These are phyloP conservation scores for Atta cephalotes DNA, from an alignment of 1,140 invertebrate genomes.

Conservation along the genomic window DNA sequence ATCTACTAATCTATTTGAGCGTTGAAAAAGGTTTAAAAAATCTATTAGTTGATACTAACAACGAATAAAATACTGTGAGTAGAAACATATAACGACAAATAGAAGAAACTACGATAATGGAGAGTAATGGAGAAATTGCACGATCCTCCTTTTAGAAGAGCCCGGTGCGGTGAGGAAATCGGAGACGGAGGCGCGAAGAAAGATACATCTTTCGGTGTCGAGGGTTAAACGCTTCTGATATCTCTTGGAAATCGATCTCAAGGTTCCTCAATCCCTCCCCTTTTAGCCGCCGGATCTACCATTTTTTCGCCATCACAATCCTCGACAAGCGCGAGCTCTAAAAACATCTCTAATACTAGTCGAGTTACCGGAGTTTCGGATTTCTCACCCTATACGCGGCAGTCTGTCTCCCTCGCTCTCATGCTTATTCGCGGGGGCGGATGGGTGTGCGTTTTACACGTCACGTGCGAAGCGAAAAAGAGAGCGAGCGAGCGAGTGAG, in stretches of 20 bases:
- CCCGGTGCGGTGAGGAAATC: background rate
- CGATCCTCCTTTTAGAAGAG: background rate
- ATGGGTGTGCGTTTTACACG: background rate
- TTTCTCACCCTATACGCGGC: background rate
- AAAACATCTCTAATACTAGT: slow-evolving; percentile 10
- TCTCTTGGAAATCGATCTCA: slow-evolving; percentile 1
- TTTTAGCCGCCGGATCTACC: background rate
- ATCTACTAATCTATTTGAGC: too few species aligned
- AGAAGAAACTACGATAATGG: background rate
- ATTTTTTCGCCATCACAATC: slow-evolving; percentile 34
- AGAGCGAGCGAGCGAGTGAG: slow-evolving; percentile 19
- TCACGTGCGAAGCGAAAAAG: slow-evolving; percentile 40
- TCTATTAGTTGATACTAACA: background rate
- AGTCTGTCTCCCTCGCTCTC: background rate
- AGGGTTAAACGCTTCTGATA: slow-evolving; percentile 32
- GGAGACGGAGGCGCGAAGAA: slow-evolving; percentile 6
- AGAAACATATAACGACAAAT: background rate
- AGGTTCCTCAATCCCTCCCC: background rate
- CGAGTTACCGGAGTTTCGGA: slow-evolving; percentile 22
- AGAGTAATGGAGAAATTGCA: slow-evolving; percentile 32
- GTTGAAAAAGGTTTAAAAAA: too few species aligned
- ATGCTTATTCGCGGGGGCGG: background rate
- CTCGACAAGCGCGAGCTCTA: background rate
- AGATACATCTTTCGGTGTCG: slow-evolving; percentile 36
- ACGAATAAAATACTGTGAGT: background rate